A percentile compares a stretch with the other conserved stretches of the same genome.
phyloP scores from a whole-genome alignment of 2,888 invertebrate genomes.

The Neoascia interrupta region DNA sequence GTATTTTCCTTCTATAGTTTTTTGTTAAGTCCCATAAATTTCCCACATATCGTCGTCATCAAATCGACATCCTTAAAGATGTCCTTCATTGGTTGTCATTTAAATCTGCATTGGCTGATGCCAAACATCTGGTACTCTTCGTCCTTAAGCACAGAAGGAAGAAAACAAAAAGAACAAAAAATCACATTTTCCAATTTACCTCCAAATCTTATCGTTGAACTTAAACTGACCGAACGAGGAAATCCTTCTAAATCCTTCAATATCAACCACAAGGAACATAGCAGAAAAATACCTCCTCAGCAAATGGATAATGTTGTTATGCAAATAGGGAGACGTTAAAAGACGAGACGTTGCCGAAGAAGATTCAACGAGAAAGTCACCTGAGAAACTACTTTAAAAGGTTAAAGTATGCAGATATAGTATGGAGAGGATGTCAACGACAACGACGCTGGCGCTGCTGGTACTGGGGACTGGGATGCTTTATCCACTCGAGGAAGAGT shows the following conservation, averaged over 20 bases:
- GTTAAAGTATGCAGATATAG: constrained; percentile 55
- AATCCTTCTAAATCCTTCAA: constrained; percentile 26
- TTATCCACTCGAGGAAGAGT: constrained; percentile 49
- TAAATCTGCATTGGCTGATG: constrained; percentile 1
- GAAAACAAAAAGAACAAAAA: not conserved
- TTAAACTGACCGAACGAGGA: not conserved
- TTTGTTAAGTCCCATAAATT: too few species aligned
- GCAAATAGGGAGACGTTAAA: constrained; percentile 45
- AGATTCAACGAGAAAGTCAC: constrained; percentile 11
- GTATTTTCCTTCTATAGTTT: too few species aligned
- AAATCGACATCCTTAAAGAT: too few species aligned
- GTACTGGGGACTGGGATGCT: too few species aligned
- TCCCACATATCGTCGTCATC: too few species aligned
- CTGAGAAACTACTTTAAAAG: constrained; percentile 31
- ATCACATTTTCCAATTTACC: not conserved
- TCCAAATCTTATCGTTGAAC: not conserved
- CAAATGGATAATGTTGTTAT: constrained; percentile 63
- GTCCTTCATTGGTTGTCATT: too few species aligned
- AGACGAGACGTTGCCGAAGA: not conserved
- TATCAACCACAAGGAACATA: not conserved
- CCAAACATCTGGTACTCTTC: not conserved
- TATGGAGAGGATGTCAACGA: not conserved
- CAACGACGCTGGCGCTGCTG: not conserved
- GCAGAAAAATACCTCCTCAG: constrained; percentile 11
- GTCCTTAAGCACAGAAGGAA: not conserved